Percentiles rank a stretch among this genome's conserved stretches.
phyloP scores from a whole-genome alignment of 64 coral and sea anemone species.

The Actinia tenebrosa region DNA sequence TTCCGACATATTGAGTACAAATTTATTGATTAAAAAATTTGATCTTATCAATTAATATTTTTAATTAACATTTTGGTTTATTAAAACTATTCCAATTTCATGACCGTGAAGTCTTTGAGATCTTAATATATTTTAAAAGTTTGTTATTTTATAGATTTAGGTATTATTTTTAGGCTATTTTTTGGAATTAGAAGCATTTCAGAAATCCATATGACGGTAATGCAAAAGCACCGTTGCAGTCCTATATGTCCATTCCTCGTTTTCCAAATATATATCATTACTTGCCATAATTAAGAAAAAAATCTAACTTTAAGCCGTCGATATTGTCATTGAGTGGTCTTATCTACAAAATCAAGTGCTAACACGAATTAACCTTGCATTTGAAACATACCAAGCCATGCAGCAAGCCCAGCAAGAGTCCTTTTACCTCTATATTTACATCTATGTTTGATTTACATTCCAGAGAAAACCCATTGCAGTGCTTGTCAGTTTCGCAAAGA shows the following conservation, averaged over 20 bases:
- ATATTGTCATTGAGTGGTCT: background rate
- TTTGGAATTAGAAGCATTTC: background rate
- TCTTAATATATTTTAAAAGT: background rate
- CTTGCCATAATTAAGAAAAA: background rate
- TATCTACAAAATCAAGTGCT: background rate
- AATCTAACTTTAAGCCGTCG: background rate
- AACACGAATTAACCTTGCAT: background rate
- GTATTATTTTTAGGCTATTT: background rate
- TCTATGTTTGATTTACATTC: background rate
- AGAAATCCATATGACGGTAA: background rate
- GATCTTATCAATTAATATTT: background rate
- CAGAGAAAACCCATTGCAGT: too few relatives aligned
- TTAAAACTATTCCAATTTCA: background rate
- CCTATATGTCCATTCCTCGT: background rate
- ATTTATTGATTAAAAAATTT: background rate
- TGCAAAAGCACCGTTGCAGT: background rate
- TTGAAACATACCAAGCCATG: background rate
- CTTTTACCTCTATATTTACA: background rate
- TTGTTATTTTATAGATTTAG: background rate
- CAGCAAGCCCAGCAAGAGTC: background rate
- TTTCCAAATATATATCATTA: background rate
- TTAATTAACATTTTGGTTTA: background rate
- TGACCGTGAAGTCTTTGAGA: background rate
- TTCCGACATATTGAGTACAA: background rate
- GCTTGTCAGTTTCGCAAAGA: too few relatives aligned